Evolutionary conservation across 2,888 invertebrate species (phyloP).

Genomic region (Eristalis pertinax): DNA sequence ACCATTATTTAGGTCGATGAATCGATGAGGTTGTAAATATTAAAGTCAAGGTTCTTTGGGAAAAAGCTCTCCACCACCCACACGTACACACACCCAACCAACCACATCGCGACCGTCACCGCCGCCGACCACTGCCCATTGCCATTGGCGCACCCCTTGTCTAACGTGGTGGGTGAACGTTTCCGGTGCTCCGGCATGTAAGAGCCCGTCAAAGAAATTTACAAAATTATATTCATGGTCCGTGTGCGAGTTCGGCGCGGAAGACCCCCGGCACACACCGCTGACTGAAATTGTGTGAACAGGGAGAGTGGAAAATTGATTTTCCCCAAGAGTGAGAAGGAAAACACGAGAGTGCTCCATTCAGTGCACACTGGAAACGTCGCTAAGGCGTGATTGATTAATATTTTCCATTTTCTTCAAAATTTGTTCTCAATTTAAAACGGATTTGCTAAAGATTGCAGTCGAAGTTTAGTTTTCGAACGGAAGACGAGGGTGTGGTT

Average conservation of each 20-base stretch:
- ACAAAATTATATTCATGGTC: neutral
- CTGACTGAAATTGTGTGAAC: neutral
- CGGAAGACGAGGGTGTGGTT: neutral
- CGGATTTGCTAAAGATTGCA: neutral
- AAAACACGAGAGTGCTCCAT: neutral
- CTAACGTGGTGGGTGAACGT: neutral
- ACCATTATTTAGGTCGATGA: slow-evolving; percentile 56
- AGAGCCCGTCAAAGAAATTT: neutral
- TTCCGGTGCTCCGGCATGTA: neutral
- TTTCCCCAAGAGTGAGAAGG: slow-evolving; percentile 38
- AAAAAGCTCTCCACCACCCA: neutral
- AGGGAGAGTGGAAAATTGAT: slow-evolving; percentile 44
- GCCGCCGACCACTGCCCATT: neutral
- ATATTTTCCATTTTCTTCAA: slow-evolving; percentile 1
- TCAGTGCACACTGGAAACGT: neutral
- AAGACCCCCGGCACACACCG: neutral
- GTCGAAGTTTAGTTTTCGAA: neutral
- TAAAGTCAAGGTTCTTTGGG: slow-evolving; percentile 58
- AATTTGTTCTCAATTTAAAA: neutral
- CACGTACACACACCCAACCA: too few species aligned
- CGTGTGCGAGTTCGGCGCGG: too few species aligned
- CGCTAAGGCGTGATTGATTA: slow-evolving; percentile 30
- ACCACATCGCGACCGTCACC: neutral
- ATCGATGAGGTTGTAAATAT: slow-evolving; percentile 62
- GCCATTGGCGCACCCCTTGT: neutral